Base-by-base conservation (phyloP, 1,140 invertebrate genomes). In the Ectropis grisescens region DNA sequence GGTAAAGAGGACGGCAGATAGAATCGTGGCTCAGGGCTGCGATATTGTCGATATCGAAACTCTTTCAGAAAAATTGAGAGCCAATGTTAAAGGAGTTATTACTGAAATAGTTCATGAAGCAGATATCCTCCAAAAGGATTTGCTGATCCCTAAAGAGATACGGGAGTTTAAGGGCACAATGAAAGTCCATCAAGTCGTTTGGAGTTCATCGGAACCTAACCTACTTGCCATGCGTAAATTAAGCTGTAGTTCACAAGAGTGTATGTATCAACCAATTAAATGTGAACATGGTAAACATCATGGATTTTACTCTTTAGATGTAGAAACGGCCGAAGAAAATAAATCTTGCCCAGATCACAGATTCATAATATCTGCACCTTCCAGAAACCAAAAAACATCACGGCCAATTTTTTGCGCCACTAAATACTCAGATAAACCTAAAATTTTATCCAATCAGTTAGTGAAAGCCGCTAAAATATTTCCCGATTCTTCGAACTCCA, bases 1-100 rank as follows among this genome's bases (percentile, higher is more conserved):
- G 2, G 2, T 37, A n/a, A 47, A 47, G 14, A 28, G 27, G 12
- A 37, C 34, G 1, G 34, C 34, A 13, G 27, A 29, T 12, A 2
- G 19, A 7, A 13, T 27, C 15, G 33, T 35, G 12, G 26, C 26
- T 19, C 19, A 15, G 5, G 33, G 33, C 2, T 15, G 26, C 28
- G 33, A 35, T 11, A 25, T 35, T 2, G 25, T 14, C 3, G 26
- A 35, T 8, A 27, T 35, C 9, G 11, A 24, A 19, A 28, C 26
- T 16, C 27, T 35, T 16, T 4, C 28, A 12, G 12, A 2, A 10
- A 6, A 27, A 10, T 14, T 35, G 7, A 13, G 11, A 4, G 25
- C 27, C 11, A 27, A 19, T 19, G 1, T 27, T 2, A 27, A 27
- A 35, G 26, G 26, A 27, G 14, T 35, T 13, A 14, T 27, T 13